phyloP scores from a whole-genome alignment of 2,113 vertebrate genomes.

The Sprattus sprattus region DNA sequence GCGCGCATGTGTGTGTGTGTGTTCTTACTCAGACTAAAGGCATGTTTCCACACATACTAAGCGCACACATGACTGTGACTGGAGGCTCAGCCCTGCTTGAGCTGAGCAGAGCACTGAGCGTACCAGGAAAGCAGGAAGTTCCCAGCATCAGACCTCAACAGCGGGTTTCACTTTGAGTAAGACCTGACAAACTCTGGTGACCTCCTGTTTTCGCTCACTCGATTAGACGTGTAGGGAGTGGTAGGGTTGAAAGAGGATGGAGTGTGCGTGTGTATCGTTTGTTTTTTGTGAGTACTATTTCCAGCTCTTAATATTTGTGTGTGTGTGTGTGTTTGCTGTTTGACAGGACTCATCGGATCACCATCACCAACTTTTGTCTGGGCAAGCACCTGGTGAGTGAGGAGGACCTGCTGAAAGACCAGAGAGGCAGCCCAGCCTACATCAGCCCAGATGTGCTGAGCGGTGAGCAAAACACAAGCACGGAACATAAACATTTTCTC shows the following conservation, averaged over 20 bases:
- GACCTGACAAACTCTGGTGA: background rate
- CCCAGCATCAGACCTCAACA: background rate
- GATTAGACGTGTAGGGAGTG: slow-evolving; percentile 22
- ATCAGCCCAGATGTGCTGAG: slow-evolving; percentile 98
- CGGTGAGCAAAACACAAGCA: slow-evolving; percentile 68
- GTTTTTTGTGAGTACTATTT: background rate
- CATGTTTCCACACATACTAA: slow-evolving; percentile 38
- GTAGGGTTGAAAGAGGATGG: background rate
- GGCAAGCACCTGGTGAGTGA: slow-evolving; percentile 98
- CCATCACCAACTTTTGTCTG: slow-evolving; percentile 98
- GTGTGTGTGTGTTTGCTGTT: slow-evolving; percentile 15
- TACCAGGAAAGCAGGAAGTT: background rate
- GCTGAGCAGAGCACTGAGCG: background rate
- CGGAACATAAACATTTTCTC: no score
- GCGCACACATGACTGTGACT: background rate
- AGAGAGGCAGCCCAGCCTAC: slow-evolving; percentile 97
- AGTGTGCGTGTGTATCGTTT: background rate
- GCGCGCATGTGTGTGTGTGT: slow-evolving; percentile 5
- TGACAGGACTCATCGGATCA: slow-evolving; percentile 92
- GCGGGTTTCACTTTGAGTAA: background rate
- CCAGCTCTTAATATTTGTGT: background rate
- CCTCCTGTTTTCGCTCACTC: background rate
- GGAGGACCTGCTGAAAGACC: slow-evolving; percentile 97
- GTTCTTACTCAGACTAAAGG: background rate
- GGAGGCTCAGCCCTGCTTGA: background rate